Conservation (phyloP, 2,888 invertebrate species). For the Cinara cedri region DNA sequence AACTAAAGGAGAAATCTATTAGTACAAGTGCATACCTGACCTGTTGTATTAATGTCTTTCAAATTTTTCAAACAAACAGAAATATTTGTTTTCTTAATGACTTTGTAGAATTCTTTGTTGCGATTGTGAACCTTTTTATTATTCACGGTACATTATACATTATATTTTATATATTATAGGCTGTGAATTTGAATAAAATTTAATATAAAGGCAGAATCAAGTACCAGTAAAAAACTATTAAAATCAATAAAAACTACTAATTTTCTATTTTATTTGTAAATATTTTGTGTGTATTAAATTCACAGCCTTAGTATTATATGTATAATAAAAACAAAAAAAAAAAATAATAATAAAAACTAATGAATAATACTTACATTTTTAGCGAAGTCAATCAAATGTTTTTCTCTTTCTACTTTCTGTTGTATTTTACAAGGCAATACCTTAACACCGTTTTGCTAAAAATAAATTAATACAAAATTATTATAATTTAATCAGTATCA, state of each 20-base stretch:
- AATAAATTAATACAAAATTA: not conserved
- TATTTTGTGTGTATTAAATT: too few species aligned
- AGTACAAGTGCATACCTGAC: slow-evolving; percentile 51
- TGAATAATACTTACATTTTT: slow-evolving; percentile 36
- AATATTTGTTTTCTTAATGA: slow-evolving; percentile 53
- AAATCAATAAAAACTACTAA: too few species aligned
- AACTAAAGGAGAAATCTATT: slow-evolving; percentile 33
- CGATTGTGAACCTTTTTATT: slow-evolving; percentile 49
- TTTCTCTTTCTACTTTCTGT: slow-evolving; percentile 56
- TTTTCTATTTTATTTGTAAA: too few species aligned
- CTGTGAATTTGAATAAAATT: too few species aligned
- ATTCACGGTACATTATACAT: slow-evolving; percentile 20
- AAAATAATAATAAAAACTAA: not conserved
- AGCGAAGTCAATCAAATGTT: slow-evolving; percentile 47
- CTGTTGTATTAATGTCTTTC: slow-evolving; percentile 43
- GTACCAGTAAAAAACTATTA: too few species aligned
- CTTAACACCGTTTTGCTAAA: slow-evolving; percentile 53
- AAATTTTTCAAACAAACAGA: slow-evolving; percentile 47
- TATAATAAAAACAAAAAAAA: too few species aligned
- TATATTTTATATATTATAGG: not conserved
- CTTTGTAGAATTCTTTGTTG: slow-evolving; percentile 52
- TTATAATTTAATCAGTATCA: not conserved
- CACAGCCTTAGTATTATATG: not conserved
- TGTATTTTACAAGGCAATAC: slow-evolving; percentile 54
- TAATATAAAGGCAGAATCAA: too few species aligned